Percentiles rank a stretch among this genome's conserved stretches.
Evolutionary conservation across 2,797 vertebrate species (phyloP).

Genomic region (Coluber constrictor): DNA sequence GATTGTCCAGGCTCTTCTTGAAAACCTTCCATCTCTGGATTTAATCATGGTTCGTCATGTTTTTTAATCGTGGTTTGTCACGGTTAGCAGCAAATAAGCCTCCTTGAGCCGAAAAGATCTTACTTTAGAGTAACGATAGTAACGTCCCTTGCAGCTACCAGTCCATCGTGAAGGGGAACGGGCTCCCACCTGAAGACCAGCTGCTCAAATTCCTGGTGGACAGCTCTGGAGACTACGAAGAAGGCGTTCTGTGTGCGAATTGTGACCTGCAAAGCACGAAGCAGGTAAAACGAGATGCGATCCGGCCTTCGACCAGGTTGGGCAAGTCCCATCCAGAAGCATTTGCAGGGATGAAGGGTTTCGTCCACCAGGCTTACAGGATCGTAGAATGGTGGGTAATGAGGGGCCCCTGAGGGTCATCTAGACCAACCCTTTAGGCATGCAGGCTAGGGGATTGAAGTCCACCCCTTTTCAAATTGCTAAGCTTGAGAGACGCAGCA

Average conservation of each 20-base stretch:
- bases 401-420: not conserved
- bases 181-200: slow-evolving; percentile 80
- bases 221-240: slow-evolving; percentile 73
- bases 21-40: not conserved
- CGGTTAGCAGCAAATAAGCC: not conserved
- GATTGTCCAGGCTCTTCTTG: not conserved
- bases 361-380: not conserved
- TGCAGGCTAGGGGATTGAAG: not conserved
- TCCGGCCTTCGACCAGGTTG: no score
- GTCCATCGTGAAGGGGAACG: slow-evolving; percentile 78
- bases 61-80: not conserved
- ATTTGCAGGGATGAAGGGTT: not conserved
- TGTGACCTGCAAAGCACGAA: slow-evolving; percentile 77
- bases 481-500: not conserved
- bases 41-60: not conserved
- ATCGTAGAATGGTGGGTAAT: accelerated
- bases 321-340: not conserved
- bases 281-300: slow-evolving; percentile 66
- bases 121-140: no score
- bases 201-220: slow-evolving; percentile 86
- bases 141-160: slow-evolving; percentile 67
- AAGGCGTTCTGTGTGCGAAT: slow-evolving; percentile 77
- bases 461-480: not conserved
- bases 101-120: not conserved
- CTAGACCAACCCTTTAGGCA: not conserved